Evolutionary conservation across 37 sponge, comb jelly and placozoan species (phyloP).

Genomic region (Oscarella lobularis): DNA sequence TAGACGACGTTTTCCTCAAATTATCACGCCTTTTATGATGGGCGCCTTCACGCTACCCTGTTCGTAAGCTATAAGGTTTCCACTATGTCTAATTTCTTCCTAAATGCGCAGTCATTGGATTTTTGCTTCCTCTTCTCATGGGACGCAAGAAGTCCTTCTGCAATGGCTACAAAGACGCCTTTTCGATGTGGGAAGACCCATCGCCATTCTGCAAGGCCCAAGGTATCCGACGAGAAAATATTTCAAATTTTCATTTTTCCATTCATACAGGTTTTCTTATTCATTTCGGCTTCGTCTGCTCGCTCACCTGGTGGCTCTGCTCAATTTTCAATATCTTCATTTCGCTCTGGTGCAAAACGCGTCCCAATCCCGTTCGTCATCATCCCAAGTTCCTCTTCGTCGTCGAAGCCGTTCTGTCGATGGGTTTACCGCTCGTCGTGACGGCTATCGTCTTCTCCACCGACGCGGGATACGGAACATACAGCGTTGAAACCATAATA

Average conservation of each 20-base stretch:
- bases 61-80: background rate
- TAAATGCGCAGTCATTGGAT: background rate
- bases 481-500: background rate
- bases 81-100: background rate
- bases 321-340: background rate
- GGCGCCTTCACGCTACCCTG: background rate
- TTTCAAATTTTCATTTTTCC: no score
- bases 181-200: background rate
- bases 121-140: background rate
- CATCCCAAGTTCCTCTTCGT: background rate
- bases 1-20: background rate
- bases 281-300: background rate
- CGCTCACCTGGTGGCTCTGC: background rate
- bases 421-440: background rate
- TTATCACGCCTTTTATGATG: background rate
- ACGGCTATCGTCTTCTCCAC: background rate
- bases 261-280: background rate
- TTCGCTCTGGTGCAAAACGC: background rate
- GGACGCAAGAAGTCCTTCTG: background rate
- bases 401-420: background rate
- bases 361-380: background rate
- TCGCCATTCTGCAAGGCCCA: background rate
- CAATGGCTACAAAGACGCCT: background rate
- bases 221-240: background rate
- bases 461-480: background rate